These are phyloP conservation scores for Tachina lurida DNA, from an alignment of 2,888 invertebrate genomes.

Conservation along the genomic window DNA sequence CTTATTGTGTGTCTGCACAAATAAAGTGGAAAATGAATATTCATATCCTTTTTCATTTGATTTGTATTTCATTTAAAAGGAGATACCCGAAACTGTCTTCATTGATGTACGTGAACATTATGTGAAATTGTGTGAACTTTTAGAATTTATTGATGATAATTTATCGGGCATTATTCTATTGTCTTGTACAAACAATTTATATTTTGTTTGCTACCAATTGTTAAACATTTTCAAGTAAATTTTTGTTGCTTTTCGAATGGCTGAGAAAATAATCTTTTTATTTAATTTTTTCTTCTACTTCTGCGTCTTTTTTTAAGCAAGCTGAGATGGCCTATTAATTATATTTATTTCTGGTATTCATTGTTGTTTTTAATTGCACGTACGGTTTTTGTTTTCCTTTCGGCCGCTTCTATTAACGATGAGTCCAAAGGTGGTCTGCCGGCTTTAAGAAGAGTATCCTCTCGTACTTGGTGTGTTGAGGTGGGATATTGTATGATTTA, in stretches of 20 bases:
- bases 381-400: slow-evolving; percentile 84
- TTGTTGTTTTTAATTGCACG: slow-evolving; percentile 84
- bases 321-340: slow-evolving; percentile 82
- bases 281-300: not conserved
- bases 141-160: slow-evolving; percentile 85
- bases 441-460: slow-evolving; percentile 82
- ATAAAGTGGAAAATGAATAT: not conserved
- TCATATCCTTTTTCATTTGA: slow-evolving; percentile 34
- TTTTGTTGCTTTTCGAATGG: not conserved
- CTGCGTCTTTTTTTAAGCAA: slow-evolving; percentile 75
- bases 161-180: slow-evolving; percentile 88
- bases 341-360: slow-evolving; percentile 85
- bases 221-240: slow-evolving; percentile 84
- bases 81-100: slow-evolving; percentile 83
- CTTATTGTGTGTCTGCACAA: not conserved
- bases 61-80: slow-evolving; percentile 67
- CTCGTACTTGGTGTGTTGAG: slow-evolving; percentile 80
- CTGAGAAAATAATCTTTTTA: slow-evolving; percentile 7
- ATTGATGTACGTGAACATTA: slow-evolving; percentile 87
- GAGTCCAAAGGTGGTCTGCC: slow-evolving; percentile 84
- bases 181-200: slow-evolving; percentile 88
- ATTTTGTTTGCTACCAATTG: slow-evolving; percentile 89
- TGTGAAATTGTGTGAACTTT: slow-evolving; percentile 86
- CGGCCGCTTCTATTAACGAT: slow-evolving; percentile 85
- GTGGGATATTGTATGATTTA: slow-evolving; percentile 68